Conservation (phyloP, 2,113 vertebrate genomes). For the Rana temporaria region DNA sequence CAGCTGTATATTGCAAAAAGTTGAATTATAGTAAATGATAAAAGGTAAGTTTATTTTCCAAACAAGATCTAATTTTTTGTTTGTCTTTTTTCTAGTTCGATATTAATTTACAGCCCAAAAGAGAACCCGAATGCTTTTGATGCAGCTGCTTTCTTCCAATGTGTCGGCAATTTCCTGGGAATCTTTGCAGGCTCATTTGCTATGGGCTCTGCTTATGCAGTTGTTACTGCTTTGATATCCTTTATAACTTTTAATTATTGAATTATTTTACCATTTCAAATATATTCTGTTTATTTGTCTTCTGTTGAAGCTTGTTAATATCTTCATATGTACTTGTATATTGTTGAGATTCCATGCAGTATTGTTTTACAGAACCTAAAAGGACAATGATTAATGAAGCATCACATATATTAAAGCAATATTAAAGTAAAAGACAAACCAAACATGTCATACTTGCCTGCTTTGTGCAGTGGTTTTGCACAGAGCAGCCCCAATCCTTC, state of each 20-base stretch:
- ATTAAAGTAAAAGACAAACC: no score
- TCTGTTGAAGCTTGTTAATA: no score
- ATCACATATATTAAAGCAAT: no score
- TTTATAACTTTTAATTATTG: conserved; percentile 63
- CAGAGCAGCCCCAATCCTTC: no score
- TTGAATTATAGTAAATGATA: conserved; percentile 5
- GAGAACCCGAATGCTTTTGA: conserved; percentile 76
- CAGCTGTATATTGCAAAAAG: conserved; percentile 5
- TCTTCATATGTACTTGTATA: no score
- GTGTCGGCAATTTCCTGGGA: conserved; percentile 78
- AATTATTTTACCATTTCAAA: no score
- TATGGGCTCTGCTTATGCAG: conserved; percentile 79
- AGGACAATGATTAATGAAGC: no score
- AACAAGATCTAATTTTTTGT: conserved; percentile 43
- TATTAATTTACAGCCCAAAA: conserved; percentile 80
- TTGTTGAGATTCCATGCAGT: no score
- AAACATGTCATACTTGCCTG: no score
- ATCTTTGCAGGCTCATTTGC: conserved; percentile 83
- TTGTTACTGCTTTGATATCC: conserved; percentile 88
- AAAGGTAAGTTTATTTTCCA: background rate
- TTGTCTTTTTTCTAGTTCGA: conserved; percentile 73
- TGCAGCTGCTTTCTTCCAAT: conserved; percentile 76
- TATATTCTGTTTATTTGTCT: no score
- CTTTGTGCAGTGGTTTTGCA: no score
- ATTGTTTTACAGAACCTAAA: no score